Evolutionary conservation across 2,113 vertebrate genomes (phyloP), one percentile per base, ranked within the genome.

Genomic region (Poecile atricapillus): DNA sequence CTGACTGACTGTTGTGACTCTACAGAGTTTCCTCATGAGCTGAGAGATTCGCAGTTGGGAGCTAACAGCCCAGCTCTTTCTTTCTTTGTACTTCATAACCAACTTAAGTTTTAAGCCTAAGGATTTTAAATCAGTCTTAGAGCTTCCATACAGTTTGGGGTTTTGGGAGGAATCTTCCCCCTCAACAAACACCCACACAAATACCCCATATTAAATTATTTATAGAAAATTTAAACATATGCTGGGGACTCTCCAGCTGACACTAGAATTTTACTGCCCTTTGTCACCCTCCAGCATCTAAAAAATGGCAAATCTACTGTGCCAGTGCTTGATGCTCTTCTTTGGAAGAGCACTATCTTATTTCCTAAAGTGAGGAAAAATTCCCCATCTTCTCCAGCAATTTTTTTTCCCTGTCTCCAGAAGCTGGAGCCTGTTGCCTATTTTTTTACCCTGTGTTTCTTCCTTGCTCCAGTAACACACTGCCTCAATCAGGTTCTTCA

Each of bases 241-340:
- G 0, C 15, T 65, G 28, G 31, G 7, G 10, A 6, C 3, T 3
- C 22, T 77, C 15, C 12, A 77, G 18, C 18, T 58, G 31, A n/a
- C 4, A 9, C 4, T 59, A 63, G 31, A 77, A 41, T 68, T 59
- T 81, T 73, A 21, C 19, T 73, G 14, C 15, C 16, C 0, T 35
- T 84, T 59, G 7, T 73, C 28, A 25, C 5, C 2, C 5, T 73
- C 5, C n/a, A 55, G 37, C 12, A 59, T 49, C 19, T 68, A 44
- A 87, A 63, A 28, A 81, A 59, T 8, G 19, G 10, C 18, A 63
- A 53, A 68, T 33, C 13, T 68, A 13, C 41, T 41, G 24, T 59
- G 22, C 24, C 39, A 41, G 5, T 0, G 1, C 2, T 31, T 35
- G 31, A 35, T 14, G 2, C 23, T 73, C 15, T 28, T 80, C 21